Evolutionary conservation across 2,797 vertebrate genomes (phyloP).

Genomic region (Anolis apletophallus): DNA sequence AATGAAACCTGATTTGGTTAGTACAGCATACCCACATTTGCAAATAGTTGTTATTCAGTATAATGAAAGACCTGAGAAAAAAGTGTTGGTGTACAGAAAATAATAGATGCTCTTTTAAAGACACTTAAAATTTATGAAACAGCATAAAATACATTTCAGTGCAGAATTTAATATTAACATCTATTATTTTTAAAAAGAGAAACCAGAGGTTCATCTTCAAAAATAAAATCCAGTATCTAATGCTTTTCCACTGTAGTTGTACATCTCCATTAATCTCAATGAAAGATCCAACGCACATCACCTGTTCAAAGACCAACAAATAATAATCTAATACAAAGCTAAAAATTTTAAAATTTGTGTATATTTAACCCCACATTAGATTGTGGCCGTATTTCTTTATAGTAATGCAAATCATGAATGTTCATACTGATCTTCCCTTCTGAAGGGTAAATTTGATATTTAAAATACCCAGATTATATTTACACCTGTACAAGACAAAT

Average conservation of each 20-base stretch:
- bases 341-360: background rate
- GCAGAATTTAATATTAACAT: constrained; percentile 52
- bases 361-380: background rate
- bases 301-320: constrained; percentile 18
- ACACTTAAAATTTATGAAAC: constrained; percentile 33
- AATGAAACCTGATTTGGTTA: constrained; percentile 27
- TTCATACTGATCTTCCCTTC: constrained; percentile 62
- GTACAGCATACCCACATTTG: background rate
- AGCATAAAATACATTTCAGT: constrained; percentile 17
- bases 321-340: background rate
- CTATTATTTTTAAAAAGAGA: constrained; percentile 33
- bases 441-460: constrained; percentile 73
- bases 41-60: constrained; percentile 15
- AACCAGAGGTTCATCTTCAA: constrained; percentile 39
- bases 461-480: constrained; percentile 72
- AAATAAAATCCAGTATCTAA: constrained; percentile 37
- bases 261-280: background rate
- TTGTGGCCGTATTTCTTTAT: constrained; percentile 4
- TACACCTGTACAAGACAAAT: constrained; percentile 72
- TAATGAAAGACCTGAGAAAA: constrained; percentile 1
- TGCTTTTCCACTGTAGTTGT: constrained; percentile 18
- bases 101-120: background rate
- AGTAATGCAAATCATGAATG: constrained; percentile 16
- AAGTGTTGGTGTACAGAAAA: background rate
- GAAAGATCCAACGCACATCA: constrained; percentile 23